Evolutionary conservation across 2,888 invertebrate species (phyloP).

Genomic region (Rotaria sp.): DNA sequence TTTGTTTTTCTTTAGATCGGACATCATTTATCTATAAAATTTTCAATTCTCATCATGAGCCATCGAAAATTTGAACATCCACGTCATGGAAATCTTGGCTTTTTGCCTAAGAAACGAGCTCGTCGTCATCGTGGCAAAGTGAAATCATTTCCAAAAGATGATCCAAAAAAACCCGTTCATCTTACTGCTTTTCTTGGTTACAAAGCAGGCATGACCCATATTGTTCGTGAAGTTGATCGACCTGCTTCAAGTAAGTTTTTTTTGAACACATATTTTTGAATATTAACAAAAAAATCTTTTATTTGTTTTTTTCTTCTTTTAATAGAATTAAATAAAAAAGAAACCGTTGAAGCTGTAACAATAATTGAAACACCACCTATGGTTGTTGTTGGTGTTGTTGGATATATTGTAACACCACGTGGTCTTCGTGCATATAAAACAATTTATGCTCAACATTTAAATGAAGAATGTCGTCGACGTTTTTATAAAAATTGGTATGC

Average conservation of each 20-base stretch:
- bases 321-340: constrained; percentile 92
- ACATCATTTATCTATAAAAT: not conserved
- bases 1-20: not conserved
- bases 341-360: constrained; percentile 96
- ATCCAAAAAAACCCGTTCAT: constrained; percentile 87
- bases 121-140: constrained; percentile 93
- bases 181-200: constrained; percentile 94
- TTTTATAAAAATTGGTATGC: constrained; percentile 99
- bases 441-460: constrained; percentile 96
- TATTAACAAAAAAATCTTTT: constrained; percentile 79
- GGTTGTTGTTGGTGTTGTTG: constrained; percentile 91
- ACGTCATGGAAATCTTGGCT: constrained; percentile 98
- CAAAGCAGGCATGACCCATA: constrained; percentile 97
- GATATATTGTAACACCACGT: constrained; percentile 96
- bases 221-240: constrained; percentile 93
- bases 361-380: constrained; percentile 95
- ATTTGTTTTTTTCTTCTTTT: not conserved
- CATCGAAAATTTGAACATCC: constrained; percentile 99
- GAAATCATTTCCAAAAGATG: constrained; percentile 98
- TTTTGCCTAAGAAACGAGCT: constrained; percentile 96
- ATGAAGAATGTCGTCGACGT: constrained; percentile 92
- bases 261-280: no score
- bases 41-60: constrained; percentile 65
- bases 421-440: constrained; percentile 88
- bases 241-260: constrained; percentile 65